Conservation (phyloP, 2,888 invertebrate species). For the Acholoe squamosa region DNA sequence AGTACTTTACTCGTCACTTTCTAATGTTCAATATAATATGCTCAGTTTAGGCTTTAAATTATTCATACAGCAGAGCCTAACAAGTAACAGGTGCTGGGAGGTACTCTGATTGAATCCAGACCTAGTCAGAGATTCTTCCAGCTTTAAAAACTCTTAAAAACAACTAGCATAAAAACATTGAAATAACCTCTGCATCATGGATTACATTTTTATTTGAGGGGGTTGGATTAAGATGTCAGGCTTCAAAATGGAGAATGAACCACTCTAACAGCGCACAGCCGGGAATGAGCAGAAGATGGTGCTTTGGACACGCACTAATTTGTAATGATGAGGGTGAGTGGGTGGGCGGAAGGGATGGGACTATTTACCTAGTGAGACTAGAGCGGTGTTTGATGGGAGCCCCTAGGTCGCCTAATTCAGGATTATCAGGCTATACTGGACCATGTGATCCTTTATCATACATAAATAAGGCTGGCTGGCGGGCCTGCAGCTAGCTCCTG, state of each 20-base stretch:
- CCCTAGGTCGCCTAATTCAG: not conserved
- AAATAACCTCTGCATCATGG: no score
- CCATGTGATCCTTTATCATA: not conserved
- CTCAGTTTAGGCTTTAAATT: no score
- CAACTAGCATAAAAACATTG: no score
- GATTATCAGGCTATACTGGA: not conserved
- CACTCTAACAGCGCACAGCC: not conserved
- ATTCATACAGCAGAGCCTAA: no score
- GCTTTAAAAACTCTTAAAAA: no score
- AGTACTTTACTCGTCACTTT: no score
- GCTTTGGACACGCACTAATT: not conserved
- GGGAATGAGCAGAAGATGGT: not conserved
- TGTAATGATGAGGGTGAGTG: not conserved
- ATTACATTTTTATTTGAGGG: no score
- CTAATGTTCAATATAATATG: no score
- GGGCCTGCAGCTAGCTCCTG: no score
- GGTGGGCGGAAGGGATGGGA: not conserved
- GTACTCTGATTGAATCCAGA: constrained; percentile 13
- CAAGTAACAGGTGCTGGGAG: not conserved
- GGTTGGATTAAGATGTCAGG: no score
- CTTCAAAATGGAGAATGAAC: not conserved
- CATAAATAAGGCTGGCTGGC: not conserved
- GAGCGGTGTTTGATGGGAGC: not conserved
- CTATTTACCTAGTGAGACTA: not conserved
- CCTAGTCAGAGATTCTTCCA: not conserved